phyloP scores from a whole-genome alignment of 2,888 invertebrate genomes.

The Cerastis leucographa region DNA sequence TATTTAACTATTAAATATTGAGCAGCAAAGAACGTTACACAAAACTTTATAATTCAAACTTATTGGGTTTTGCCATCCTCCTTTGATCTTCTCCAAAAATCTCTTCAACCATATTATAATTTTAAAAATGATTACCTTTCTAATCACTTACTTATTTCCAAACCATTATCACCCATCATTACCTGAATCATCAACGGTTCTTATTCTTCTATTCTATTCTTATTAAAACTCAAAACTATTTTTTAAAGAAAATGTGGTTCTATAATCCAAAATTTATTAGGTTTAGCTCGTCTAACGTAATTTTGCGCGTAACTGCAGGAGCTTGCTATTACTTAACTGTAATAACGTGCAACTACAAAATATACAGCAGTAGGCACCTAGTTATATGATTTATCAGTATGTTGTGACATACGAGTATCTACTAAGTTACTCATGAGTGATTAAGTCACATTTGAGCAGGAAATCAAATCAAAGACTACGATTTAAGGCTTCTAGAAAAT shows the following conservation, averaged over 20 bases:
- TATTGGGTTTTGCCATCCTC: not conserved
- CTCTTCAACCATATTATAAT: no score
- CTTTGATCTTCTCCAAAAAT: not conserved
- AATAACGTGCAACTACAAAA: constrained; percentile 23
- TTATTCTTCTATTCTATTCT: not conserved
- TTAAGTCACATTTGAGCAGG: not conserved
- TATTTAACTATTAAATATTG: not conserved
- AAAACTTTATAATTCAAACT: not conserved
- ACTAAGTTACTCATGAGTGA: not conserved
- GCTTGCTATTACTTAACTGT: constrained; percentile 36
- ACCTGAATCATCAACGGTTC: not conserved
- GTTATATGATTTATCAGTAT: not conserved
- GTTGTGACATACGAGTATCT: not conserved
- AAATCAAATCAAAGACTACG: not conserved
- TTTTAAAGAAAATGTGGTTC: not conserved
- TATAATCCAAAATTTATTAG: constrained; percentile 7
- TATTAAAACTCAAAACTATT: not conserved
- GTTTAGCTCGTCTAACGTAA: constrained; percentile 5
- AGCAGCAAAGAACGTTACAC: not conserved
- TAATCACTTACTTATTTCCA: not conserved
- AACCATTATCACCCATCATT: not conserved
- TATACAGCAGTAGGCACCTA: not conserved
- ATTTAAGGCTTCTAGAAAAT: not conserved
- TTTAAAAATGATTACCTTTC: not conserved
- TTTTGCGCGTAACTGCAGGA: constrained; percentile 25